Evolutionary conservation across 1,140 invertebrate species (phyloP), one percentile per base, ranked within the genome.

Genomic region (Polypedilum pembai): DNA sequence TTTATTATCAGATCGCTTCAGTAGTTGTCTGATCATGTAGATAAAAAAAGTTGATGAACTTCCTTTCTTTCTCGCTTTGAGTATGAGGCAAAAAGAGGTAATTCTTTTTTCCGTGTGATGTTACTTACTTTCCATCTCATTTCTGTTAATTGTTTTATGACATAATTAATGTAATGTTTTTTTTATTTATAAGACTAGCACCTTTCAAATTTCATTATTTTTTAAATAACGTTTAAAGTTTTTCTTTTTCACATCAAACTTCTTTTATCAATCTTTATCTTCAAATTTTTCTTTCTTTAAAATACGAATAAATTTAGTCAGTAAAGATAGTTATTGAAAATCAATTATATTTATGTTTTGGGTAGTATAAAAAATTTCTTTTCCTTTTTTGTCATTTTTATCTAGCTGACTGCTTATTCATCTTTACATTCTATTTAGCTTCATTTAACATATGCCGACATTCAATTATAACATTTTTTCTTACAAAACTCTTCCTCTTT

Each of bases 151-250:
- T 33, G 24, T 33, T 33, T 33, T 33, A 33, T 33, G 24, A 33
- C 24, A 33, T 33, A 33, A 33, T 33, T 33, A 33, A 33, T 33
- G 24, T 33, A 73, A 33, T 73, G 33, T 73, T 41, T 40, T 41
- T 40, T 73, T 73, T 24, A 41, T 73, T n/a, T 40, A 20, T 73
- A 73, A 73, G 73, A 73, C 73, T 73, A 73, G 73, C 73, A 73
- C 73, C 73, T 73, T 73, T 40, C 73, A 41, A 73, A 40, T 73
- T 73, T 73, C 41, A 40, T 73, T n/a, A 40, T 73, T 73, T 41
- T 73, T 41, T 73, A 24, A 24, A 73, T 33, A 73, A 33, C 69
- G 21, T 73, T 73, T 24, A 56, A 56, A 56, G 45, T 73, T 73
- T 40, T 15, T 33, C n/a, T n/a, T 63, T 3, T 63, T 18, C 21